Base-by-base conservation (phyloP, 2,797 vertebrate genomes). In the Sarcophilus harrisii region DNA sequence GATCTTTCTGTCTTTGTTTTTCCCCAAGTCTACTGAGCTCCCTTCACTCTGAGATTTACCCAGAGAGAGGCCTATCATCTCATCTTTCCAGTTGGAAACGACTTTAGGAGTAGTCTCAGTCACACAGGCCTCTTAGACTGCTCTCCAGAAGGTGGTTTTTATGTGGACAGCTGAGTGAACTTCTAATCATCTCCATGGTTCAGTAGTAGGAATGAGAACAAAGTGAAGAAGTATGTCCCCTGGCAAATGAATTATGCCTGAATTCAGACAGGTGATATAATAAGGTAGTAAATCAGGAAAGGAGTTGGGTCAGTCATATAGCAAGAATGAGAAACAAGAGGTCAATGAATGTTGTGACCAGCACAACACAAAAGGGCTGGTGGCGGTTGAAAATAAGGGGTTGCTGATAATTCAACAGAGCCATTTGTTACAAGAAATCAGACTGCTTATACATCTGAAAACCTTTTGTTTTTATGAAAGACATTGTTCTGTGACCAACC, bases 131-230 rank as follows among this genome's bases (percentile, higher is more conserved):
- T 66, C 92, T 95, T 97, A 91, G 21, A 95, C 91, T 60, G 87
- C 91, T 59, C 87, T 90, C 21, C 95, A 92, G 94, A 94, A 94
- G 91, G 92, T 94, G 45, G 91, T 91, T 95, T 96, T 97, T 87
- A 5, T 0, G 13, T 94, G 96, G 97, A 96, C 97, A 97, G 97
- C 96, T 97, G 96, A 96, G 96, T 96, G 97, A 97, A 97, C 96
- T 97, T 95, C 95, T 94, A 97, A 96, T 97, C 97, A 96, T 96
- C 97, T 96, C 92, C 87, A 73, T 16, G 11, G 91, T 96, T 95
- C 93, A 91, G 92, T 94, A 93, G 91, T 90, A 91, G 94, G 94
- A 95, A 95, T 97, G 96, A 97, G 95, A 95, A 96, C 95, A 97
- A 95, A 97, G 94, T 94, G 95, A 95, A 96, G 96, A 97, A 95